Base-by-base conservation (phyloP, 2,888 invertebrate genomes). In the Polyommatus icarus region DNA sequence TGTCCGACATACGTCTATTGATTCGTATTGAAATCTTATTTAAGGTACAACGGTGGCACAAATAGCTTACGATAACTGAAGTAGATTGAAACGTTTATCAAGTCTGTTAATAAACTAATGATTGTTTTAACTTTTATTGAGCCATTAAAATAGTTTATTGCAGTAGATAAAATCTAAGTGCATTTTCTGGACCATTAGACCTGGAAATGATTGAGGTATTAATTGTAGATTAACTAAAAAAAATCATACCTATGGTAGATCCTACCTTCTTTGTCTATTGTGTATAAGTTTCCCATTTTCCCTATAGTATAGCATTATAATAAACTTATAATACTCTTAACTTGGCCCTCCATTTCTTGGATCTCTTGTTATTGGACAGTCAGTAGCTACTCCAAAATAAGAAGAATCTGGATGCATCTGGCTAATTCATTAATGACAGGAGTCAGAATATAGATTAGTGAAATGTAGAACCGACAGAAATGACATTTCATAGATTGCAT, bases 101-200 rank as follows among this genome's bases (percentile, higher is more conserved):
- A 50, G 50, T 50, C 50, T 4, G 3, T 50, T 15, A 15, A 15
- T 50, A 50, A 50, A 50, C 50, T 50, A 50, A 50, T 50, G 15
- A 50, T n/a, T 59, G 7, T 59, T 59, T 59, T 59, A 59, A 54
- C 54, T 20, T 61, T 24, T 61, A 61, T 32, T 32, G 6, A 32
- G 67, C 32, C 1, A 67, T 67, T 67, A 67, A 67, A 67, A 67
- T 67, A 2, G 29, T 29, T 67, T 67, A 61, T 24, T 0, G 6
- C 67, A 67, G 6, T 32, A 32, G 29, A 24, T 12, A 29, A 15
- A 29, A 67, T 29, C 67, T 67, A 29, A 67, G 29, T 29, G 29
- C 29, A 67, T 67, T 67, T 67, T 67, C 67, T 67, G 67, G 67
- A 67, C 18, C 12, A 29, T 67, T 67, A 29, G 4, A 67, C 29